These are phyloP conservation scores for Myotis brandtii DNA, from an alignment of 2,113 vertebrate genomes.

Conservation along the genomic window DNA sequence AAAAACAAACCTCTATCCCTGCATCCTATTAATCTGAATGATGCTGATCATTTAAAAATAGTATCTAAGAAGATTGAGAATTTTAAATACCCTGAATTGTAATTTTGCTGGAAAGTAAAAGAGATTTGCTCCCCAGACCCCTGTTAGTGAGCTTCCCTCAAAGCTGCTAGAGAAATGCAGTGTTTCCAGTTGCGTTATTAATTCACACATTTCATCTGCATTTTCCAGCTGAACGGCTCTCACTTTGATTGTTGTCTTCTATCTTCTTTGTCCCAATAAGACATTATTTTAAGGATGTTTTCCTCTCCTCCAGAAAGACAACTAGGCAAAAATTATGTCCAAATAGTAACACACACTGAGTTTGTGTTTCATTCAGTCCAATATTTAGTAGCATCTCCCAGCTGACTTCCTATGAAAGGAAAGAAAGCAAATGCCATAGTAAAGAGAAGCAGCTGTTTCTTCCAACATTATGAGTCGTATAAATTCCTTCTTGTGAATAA, in stretches of 20 bases:
- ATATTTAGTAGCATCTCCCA: slow-evolving; percentile 81
- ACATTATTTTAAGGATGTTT: slow-evolving; percentile 82
- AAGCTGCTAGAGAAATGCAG: neutral
- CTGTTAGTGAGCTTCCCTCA: neutral
- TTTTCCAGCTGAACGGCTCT: slow-evolving; percentile 77
- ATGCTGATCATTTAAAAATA: neutral
- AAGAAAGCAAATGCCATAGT: slow-evolving; percentile 75
- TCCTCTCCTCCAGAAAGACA: slow-evolving; percentile 75
- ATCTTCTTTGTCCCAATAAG: slow-evolving; percentile 77
- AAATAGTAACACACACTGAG: slow-evolving; percentile 82
- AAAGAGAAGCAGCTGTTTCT: slow-evolving; percentile 87
- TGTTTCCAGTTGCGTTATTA: slow-evolving; percentile 52
- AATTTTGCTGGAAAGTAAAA: slow-evolving; percentile 22
- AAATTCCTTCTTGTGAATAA: slow-evolving; percentile 86
- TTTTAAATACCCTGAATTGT: neutral
- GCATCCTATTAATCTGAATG: neutral
- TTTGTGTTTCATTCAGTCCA: slow-evolving; percentile 81
- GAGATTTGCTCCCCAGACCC: neutral
- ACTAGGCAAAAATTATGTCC: slow-evolving; percentile 85
- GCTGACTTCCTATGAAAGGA: slow-evolving; percentile 79
- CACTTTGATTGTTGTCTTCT: slow-evolving; percentile 71
- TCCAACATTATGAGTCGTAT: slow-evolving; percentile 81
- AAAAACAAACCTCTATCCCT: neutral
- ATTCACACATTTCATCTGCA: slow-evolving; percentile 61
- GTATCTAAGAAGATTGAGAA: neutral